Conservation (phyloP, 1,140 invertebrate species). For the Lepidurus packardi region DNA sequence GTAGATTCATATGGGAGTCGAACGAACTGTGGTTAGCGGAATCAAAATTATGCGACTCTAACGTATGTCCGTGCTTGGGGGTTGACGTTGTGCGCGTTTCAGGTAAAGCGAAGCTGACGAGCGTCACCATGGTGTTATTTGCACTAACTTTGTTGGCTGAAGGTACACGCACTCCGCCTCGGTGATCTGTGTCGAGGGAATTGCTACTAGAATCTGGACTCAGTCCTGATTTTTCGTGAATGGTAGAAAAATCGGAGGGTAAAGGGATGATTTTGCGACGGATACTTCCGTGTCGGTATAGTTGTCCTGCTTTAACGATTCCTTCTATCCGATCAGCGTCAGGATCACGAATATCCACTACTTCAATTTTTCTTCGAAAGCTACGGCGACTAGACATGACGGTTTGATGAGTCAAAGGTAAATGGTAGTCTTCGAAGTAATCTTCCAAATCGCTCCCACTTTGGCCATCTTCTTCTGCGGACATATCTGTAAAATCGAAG, state of each 20-base stretch:
- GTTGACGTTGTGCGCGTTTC: not conserved
- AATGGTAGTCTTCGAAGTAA: conserved; percentile 44
- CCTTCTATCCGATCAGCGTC: conserved; percentile 42
- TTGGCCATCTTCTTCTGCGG: conserved; percentile 7
- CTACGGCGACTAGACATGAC: conserved; percentile 43
- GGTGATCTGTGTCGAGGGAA: not conserved
- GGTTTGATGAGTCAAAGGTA: conserved; percentile 43
- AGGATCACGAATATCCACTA: conserved; percentile 41
- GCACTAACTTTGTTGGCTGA: conserved; percentile 4
- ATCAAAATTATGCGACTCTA: conserved; percentile 37
- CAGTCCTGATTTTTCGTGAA: not conserved
- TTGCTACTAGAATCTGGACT: conserved; percentile 1
- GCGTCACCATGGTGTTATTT: conserved; percentile 31
- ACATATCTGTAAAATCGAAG: not conserved
- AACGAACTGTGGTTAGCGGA: not conserved
- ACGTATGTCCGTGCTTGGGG: conserved; percentile 34
- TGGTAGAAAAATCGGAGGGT: conserved; percentile 35
- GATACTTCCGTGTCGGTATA: conserved; percentile 41
- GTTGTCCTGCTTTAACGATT: conserved; percentile 41
- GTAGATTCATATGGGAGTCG: not conserved
- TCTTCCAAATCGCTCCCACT: conserved; percentile 40
- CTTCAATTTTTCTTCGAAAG: conserved; percentile 42
- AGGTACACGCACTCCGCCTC: not conserved
- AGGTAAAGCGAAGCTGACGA: not conserved
- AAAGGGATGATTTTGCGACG: conserved; percentile 39